Conservation (phyloP, 2,113 vertebrate genomes). For the Neopipo cinnamomea region DNA sequence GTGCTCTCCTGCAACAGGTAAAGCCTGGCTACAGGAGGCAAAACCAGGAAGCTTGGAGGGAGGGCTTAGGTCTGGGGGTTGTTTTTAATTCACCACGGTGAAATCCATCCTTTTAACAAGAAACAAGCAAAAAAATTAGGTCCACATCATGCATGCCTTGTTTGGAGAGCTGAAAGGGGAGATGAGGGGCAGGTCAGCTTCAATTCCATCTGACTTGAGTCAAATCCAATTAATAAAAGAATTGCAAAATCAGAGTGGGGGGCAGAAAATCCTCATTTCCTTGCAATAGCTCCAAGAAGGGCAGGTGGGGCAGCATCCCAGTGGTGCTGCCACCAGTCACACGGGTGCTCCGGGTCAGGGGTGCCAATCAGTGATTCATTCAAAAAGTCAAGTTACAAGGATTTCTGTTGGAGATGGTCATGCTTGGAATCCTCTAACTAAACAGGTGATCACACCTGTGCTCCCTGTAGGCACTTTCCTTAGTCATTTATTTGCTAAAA, state of each 20-base stretch:
- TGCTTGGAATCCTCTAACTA: not conserved
- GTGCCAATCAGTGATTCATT: not conserved
- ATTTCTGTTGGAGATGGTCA: not conserved
- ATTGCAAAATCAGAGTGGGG: not conserved
- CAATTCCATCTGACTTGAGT: not conserved
- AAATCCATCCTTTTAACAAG: not conserved
- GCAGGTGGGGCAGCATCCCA: not conserved
- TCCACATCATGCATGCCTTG: rapidly evolving
- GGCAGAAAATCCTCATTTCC: not conserved
- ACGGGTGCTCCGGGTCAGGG: rapidly evolving
- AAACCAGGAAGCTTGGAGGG: not conserved
- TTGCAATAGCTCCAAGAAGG: not conserved
- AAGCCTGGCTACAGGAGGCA: not conserved
- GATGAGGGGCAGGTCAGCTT: not conserved
- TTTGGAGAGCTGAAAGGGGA: not conserved
- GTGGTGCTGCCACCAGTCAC: not conserved
- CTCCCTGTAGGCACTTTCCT: not conserved
- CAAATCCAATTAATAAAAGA: not conserved
- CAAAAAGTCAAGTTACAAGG: not conserved
- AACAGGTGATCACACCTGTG: not conserved
- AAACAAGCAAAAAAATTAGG: not conserved
- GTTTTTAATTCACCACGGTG: not conserved
- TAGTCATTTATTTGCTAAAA: not conserved
- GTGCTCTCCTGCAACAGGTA: not conserved
- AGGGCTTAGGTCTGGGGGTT: not conserved